phyloP scores from a whole-genome alignment of 2,113 vertebrate genomes.

The Silurus glanis region DNA sequence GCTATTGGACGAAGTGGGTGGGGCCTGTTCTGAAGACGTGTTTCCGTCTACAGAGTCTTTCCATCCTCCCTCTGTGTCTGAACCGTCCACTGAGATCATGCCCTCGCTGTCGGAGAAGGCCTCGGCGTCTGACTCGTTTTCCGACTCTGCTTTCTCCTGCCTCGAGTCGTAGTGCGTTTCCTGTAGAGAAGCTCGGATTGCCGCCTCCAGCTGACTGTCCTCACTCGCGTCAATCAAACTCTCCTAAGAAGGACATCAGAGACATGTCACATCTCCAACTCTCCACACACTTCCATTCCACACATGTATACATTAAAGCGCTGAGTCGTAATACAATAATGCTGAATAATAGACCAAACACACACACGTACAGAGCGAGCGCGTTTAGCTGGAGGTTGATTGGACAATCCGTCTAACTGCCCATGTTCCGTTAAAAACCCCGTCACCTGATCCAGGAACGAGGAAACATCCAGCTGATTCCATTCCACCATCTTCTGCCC shows the following conservation, averaged over 20 bases:
- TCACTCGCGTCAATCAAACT: constrained; percentile 98
- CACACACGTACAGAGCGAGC: constrained; percentile 85
- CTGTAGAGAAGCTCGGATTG: constrained; percentile 93
- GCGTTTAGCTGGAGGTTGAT: constrained; percentile 87
- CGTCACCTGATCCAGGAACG: constrained; percentile 94
- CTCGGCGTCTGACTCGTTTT: constrained; percentile 94
- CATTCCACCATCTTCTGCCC: constrained; percentile 98
- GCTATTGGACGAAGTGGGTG: constrained; percentile 65
- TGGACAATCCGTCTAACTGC: constrained; percentile 92
- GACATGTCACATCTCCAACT: neutral
- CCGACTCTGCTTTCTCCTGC: constrained; percentile 81
- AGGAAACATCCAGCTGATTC: constrained; percentile 95
- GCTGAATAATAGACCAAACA: neutral
- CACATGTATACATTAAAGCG: too few relatives aligned
- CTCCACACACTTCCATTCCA: too few relatives aligned
- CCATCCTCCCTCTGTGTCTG: constrained; percentile 83
- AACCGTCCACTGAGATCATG: constrained; percentile 93
- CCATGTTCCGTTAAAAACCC: constrained; percentile 95
- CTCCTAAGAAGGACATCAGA: constrained; percentile 73
- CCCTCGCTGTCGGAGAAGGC: constrained; percentile 97
- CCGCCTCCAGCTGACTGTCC: constrained; percentile 98
- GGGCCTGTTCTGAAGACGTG: constrained; percentile 26
- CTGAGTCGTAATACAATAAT: neutral
- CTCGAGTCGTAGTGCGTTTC: constrained; percentile 96
- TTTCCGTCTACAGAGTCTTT: constrained; percentile 61